A percentile compares a stretch with the other conserved stretches of the same genome.
Conservation (phyloP, 2,888 invertebrate species). For the Adineta ricciae region DNA sequence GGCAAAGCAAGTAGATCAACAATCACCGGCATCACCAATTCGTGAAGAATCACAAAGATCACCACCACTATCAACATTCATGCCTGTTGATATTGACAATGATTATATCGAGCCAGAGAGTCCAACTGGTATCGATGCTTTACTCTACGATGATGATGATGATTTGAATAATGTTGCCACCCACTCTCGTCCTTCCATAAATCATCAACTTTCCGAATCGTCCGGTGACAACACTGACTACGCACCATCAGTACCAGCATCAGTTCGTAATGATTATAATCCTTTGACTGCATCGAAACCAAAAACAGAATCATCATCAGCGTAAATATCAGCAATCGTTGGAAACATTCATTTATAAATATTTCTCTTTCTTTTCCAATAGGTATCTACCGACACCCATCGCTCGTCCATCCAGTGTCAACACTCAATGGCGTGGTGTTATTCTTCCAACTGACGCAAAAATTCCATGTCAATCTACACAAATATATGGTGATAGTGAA, state of each 20-base stretch:
- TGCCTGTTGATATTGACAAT: neutral
- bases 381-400: neutral
- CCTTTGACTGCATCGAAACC: neutral
- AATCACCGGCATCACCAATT: neutral
- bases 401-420: too few species aligned
- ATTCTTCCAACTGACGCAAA: neutral
- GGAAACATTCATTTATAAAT: too few species aligned
- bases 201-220: neutral
- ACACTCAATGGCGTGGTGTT: neutral
- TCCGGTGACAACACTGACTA: neutral
- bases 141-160: conserved; percentile 2
- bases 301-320: neutral
- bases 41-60: too few species aligned
- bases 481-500: neutral
- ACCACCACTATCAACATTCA: too few species aligned
- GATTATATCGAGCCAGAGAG: conserved; percentile 21
- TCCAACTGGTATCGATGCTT: neutral
- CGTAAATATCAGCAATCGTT: neutral
- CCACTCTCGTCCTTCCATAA: neutral
- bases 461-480: neutral
- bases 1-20: neutral
- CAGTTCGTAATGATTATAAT: neutral
- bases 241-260: neutral
- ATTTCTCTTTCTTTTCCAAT: too few species aligned
- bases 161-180: neutral